phyloP scores from a whole-genome alignment of 2,888 invertebrate species.

The Halictus ligatus region DNA sequence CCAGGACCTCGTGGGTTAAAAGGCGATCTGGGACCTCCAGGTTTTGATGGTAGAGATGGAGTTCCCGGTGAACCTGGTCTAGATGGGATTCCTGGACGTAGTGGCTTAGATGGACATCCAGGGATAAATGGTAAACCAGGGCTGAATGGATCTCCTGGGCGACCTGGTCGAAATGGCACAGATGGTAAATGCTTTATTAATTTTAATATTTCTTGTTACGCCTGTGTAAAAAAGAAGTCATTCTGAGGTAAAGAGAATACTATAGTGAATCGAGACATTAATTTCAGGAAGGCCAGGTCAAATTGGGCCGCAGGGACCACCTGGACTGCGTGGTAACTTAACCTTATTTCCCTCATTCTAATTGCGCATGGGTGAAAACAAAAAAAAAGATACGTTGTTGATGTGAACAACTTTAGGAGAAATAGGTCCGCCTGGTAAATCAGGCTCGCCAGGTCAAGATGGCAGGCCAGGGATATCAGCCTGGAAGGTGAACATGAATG shows the following conservation, averaged over 20 bases:
- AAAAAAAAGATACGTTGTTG: conserved; percentile 39
- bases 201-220: neutral
- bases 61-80: conserved; percentile 96
- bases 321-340: conserved; percentile 86
- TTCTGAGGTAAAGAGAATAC: neutral
- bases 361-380: conserved; percentile 38
- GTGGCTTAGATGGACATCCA: conserved; percentile 91
- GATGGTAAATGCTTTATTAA: conserved; percentile 84
- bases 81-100: conserved; percentile 94
- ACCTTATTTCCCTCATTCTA: conserved; percentile 71
- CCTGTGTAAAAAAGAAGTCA: no score
- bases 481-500: conserved; percentile 88
- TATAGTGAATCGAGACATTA: neutral
- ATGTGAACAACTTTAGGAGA: conserved; percentile 83
- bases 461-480: conserved; percentile 93
- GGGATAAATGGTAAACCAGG: conserved; percentile 91
- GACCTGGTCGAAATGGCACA: conserved; percentile 90
- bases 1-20: conserved; percentile 89
- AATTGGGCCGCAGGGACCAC: conserved; percentile 89
- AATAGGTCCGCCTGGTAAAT: conserved; percentile 89
- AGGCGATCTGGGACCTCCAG: conserved; percentile 89
- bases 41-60: conserved; percentile 94
- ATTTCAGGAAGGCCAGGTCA: conserved; percentile 88
- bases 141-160: conserved; percentile 88
- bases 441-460: conserved; percentile 85